phyloP scores from a whole-genome alignment of 2,113 vertebrate species.

The Cyprinodon tularosa region DNA sequence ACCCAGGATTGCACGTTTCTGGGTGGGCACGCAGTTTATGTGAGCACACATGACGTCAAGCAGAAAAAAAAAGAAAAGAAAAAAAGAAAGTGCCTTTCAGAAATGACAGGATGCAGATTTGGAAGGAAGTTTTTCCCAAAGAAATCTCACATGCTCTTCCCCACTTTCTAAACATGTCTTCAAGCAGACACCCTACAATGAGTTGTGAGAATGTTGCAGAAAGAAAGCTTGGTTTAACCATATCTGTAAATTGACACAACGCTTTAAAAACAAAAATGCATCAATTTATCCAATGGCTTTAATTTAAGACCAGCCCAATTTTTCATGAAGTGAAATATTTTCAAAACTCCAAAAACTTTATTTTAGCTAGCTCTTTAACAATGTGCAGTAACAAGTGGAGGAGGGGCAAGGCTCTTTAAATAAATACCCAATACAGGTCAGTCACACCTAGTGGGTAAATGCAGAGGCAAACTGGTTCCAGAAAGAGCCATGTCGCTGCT shows the following conservation, averaged over 20 bases:
- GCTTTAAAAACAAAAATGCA: not conserved
- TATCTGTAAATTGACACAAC: not conserved
- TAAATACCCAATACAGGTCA: too few relatives aligned
- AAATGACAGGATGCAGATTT: constrained; percentile 7
- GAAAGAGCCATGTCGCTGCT: too few relatives aligned
- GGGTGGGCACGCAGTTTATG: constrained; percentile 61
- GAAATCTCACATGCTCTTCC: not conserved
- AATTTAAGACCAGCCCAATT: not conserved
- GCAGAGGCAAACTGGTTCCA: too few relatives aligned
- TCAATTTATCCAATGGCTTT: not conserved
- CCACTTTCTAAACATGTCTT: not conserved
- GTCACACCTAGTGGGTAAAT: too few relatives aligned
- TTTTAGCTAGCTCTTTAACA: not conserved
- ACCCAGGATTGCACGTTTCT: constrained; percentile 45
- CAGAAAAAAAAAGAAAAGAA: not conserved
- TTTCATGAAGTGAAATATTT: not conserved
- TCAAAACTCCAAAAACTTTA: not conserved
- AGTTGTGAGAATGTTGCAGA: not conserved
- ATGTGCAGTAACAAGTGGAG: too few relatives aligned
- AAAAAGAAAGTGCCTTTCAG: constrained; percentile 18
- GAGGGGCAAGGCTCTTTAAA: too few relatives aligned
- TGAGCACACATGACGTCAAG: constrained; percentile 56
- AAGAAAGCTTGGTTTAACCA: not conserved
- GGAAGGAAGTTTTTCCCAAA: not conserved
- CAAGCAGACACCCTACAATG: not conserved